phyloP scores from a whole-genome alignment of 2,888 invertebrate genomes.

The Eupithecia centaureata region DNA sequence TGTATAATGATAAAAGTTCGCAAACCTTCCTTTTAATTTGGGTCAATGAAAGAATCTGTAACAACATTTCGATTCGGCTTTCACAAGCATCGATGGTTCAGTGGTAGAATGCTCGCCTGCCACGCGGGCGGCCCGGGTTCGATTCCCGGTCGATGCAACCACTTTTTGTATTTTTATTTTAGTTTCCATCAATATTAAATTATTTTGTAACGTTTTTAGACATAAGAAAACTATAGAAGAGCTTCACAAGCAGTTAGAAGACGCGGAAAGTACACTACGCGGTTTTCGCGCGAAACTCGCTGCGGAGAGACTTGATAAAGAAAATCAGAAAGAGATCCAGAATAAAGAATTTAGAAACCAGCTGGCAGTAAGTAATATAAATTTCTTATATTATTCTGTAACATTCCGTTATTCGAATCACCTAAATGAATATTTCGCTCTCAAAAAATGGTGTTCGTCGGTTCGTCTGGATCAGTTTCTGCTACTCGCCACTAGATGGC shows the following conservation, averaged over 20 bases:
- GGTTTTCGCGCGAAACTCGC: slow-evolving; percentile 77
- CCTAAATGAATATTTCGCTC: not conserved
- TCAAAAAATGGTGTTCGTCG: not conserved
- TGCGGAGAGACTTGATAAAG: slow-evolving; percentile 75
- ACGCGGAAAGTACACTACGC: slow-evolving; percentile 71
- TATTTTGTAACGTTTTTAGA: slow-evolving; percentile 47
- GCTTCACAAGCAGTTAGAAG: slow-evolving; percentile 73
- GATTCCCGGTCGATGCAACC: slow-evolving; percentile 81
- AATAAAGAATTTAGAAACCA: slow-evolving; percentile 74
- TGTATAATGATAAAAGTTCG: too few species aligned
- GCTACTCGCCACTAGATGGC: slow-evolving; percentile 18
- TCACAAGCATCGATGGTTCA: slow-evolving; percentile 82
- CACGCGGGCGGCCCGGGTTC: slow-evolving; percentile 83
- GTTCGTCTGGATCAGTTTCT: not conserved
- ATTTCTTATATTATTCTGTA: not conserved
- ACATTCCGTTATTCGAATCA: not conserved
- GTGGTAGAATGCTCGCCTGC: slow-evolving; percentile 85
- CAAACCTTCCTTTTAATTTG: slow-evolving; percentile 4
- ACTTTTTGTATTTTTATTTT: slow-evolving; percentile 50
- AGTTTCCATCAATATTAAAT: slow-evolving; percentile 14
- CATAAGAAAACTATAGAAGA: slow-evolving; percentile 75
- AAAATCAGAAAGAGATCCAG: slow-evolving; percentile 68
- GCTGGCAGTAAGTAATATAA: slow-evolving; percentile 58
- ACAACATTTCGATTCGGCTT: rapidly evolving
- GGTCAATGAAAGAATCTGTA: slow-evolving; percentile 15